Base-by-base conservation (phyloP, 2,797 vertebrate genomes). In the Acrossocheilus fasciatus region DNA sequence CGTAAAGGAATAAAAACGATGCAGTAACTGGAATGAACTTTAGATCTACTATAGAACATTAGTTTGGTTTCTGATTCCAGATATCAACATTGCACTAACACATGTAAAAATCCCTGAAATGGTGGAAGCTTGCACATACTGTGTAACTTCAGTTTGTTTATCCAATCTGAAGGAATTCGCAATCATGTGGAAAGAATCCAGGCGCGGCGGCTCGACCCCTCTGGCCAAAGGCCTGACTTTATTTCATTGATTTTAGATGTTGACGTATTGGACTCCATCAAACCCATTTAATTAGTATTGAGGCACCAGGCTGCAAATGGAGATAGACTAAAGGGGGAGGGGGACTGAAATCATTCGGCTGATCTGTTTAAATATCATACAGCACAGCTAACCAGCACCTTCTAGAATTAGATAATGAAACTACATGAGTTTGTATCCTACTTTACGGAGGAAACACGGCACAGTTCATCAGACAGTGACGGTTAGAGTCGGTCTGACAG, bases 161-260 rank as follows among this genome's bases (percentile, higher is more conserved):
- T 26, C 5, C 12, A 39, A 6, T 81, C 75, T 72, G 3, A 26
- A 30, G 76, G 68, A 66, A 30, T 83, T 50, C 86, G 39, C 64
- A 23, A 75, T 66, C 64, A 57, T 76, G 41, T 78, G 36, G 79
- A 77, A 68, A 62, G 72, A 75, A 81, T 26, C 36, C 52, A 18
- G n/a, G 20, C 52, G 45, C 70, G 78, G 66, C n/a, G 45, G 39
- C 45, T 69, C n/a, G 43, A 79, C 68, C 34, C 34, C 59, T 75
- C n/a, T 73, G 54, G 59, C 68, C 64, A 23, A 30, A 75, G 50
- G 78, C n/a, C 68, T 80, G 82, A 78, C 84, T 88, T 86, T 72
- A 82, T 87, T 83, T 86, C 34, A 91, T 94, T 92, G 92, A 94
- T 94, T 93, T 89, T 85, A 91, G 89, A 91, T 88, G 85, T 76